Evolutionary conservation across 2,797 vertebrate genomes (phyloP), one percentile per base, ranked within the genome.

Genomic region (Sebastes elongatus): DNA sequence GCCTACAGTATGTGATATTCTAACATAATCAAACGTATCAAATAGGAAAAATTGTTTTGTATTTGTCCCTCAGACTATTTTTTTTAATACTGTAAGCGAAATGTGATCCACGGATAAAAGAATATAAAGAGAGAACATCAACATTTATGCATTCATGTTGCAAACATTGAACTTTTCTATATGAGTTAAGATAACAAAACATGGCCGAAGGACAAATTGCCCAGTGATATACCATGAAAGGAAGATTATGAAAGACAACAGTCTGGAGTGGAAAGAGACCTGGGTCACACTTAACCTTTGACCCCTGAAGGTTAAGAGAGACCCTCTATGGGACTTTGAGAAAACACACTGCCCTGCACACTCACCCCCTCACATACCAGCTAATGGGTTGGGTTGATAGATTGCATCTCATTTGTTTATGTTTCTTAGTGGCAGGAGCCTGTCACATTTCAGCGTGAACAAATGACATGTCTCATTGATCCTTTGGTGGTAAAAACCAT

Each of bases 221-320:
- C 18, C 4, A 25, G 53, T 23, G 57, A 61, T 81, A 76, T 63
- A 70, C 32, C 9, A 33, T 68, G 33, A 76, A 22, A 69, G 57
- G 52, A 82, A 38, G 35, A 76, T 71, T 74, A 61, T 35, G 28
- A 75, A 76, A 64, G 23, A 72, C 86, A 86, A 66, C 5, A 23
- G 7, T 66, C 38, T 68, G 42, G 6, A 68, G 23, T 42, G 23
- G 6, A 66, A 7, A 72, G n/a, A 30, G 56, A 35, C 11, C n/a
- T 73, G 10, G 13, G 59, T 76, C 64, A 14, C 38, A 14, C 28
- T 30, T 69, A 11, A 82, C 55, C 28, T 28, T 28, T 28, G 6
- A 28, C 28, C 28, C 30, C 27, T 63, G 3, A 63, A 27, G 16
- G 30, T 55, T 46, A 22, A 16, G 13, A 30, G 14, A 13, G 20